Percentiles rank a stretch among this genome's conserved stretches.
Conservation (phyloP, 2,113 vertebrate species). For the Spermophilus dauricus region DNA sequence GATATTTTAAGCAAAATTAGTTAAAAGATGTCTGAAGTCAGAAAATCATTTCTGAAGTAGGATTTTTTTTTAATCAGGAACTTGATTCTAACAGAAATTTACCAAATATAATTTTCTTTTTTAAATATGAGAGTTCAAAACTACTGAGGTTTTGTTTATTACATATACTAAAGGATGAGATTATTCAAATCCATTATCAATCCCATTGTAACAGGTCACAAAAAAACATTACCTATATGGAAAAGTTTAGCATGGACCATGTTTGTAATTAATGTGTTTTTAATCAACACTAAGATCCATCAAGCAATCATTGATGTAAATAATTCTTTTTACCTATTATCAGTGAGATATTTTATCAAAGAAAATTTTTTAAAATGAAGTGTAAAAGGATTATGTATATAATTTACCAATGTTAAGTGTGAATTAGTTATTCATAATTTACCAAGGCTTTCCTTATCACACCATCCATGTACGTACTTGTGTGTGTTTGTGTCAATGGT, state of each 20-base stretch:
- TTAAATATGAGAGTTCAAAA: background rate
- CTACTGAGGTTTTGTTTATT: background rate
- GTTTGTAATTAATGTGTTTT: background rate
- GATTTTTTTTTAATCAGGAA: background rate
- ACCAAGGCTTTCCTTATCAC: background rate
- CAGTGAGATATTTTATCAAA: background rate
- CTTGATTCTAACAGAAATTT: conserved; percentile 48
- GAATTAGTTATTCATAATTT: background rate
- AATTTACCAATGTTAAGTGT: background rate
- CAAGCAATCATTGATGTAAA: background rate
- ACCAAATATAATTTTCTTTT: background rate
- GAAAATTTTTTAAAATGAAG: background rate
- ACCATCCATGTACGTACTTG: too few species aligned
- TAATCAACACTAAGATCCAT: background rate
- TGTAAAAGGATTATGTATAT: background rate
- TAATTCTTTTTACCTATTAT: background rate
- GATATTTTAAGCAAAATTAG: background rate
- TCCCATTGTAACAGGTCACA: background rate
- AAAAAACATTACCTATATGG: background rate
- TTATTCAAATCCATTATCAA: conserved; percentile 32
- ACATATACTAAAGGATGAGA: conserved; percentile 22
- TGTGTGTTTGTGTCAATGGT: background rate
- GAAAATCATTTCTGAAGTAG: background rate
- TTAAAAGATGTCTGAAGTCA: background rate
- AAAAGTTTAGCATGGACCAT: background rate